Evolutionary conservation across 2,797 vertebrate species (phyloP).

Genomic region (Paratrypauchen microcephalus): DNA sequence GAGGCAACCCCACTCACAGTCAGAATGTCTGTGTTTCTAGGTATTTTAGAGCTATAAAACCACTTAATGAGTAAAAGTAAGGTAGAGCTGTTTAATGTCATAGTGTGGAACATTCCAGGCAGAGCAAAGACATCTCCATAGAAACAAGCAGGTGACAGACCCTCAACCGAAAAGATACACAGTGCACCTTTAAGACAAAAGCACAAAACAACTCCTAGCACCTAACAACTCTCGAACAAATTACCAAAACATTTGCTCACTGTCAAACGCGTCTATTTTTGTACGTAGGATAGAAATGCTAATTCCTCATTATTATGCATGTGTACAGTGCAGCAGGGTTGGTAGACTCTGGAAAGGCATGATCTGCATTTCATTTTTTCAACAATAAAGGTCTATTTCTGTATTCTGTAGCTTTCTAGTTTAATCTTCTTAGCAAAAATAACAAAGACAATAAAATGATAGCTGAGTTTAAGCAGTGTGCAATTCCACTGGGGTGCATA

Average conservation of each 20-base stretch:
- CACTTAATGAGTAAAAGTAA: no score
- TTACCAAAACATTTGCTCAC: conserved; percentile 5
- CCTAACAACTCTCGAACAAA: conserved; percentile 26
- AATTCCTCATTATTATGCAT: conserved; percentile 74
- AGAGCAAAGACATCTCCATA: no score
- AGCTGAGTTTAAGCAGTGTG: conserved; percentile 15
- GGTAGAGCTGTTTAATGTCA: no score
- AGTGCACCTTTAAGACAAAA: conserved; percentile 6
- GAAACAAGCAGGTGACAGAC: no score
- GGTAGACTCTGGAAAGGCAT: conserved; percentile 29
- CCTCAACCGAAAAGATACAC: no score
- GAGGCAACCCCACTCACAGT: no score
- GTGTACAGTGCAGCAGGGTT: conserved; percentile 25
- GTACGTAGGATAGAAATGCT: conserved; percentile 53
- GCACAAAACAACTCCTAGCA: conserved; percentile 14
- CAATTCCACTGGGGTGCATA: conserved; percentile 36
- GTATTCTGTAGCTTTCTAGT: conserved; percentile 16
- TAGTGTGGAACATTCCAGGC: no score
- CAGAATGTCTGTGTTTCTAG: no score
- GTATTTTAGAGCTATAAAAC: no score
- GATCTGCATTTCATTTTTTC: conserved; percentile 22
- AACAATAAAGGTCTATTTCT: conserved; percentile 9
- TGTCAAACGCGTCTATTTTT: conserved; percentile 54
- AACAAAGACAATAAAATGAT: conserved; percentile 44
- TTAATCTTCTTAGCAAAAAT: conserved; percentile 51